Percentiles rank a stretch among this genome's conserved stretches.
Evolutionary conservation across 2,113 vertebrate genomes (phyloP).

Genomic region (Caranx ignobilis): DNA sequence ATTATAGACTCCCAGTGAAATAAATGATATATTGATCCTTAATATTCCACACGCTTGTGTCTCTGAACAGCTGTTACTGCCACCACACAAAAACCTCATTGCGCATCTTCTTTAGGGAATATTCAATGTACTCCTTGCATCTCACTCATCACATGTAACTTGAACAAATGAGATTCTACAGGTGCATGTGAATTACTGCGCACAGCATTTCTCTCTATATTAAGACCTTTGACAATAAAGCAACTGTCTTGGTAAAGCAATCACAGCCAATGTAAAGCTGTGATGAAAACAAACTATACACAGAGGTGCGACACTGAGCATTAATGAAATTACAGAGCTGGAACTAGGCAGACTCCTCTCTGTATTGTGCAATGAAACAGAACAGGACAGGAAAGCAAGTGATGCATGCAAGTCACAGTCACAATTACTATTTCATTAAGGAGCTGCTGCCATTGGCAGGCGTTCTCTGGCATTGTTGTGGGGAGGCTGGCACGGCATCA

Average conservation of each 20-base stretch:
- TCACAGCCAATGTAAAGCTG: constrained; percentile 58
- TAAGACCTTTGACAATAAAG: constrained; percentile 35
- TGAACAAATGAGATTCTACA: constrained; percentile 11
- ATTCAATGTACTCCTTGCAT: constrained; percentile 35
- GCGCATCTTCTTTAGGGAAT: constrained; percentile 51
- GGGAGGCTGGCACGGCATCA: constrained; percentile 64
- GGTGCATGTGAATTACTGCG: neutral
- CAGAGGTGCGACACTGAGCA: constrained; percentile 66
- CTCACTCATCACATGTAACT: neutral
- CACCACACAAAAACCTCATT: constrained; percentile 40
- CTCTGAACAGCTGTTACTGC: constrained; percentile 64
- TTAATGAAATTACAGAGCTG: constrained; percentile 70
- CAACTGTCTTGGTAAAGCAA: constrained; percentile 31
- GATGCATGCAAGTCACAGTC: constrained; percentile 77
- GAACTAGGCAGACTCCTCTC: constrained; percentile 65
- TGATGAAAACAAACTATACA: constrained; percentile 73
- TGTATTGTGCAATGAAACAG: constrained; percentile 68
- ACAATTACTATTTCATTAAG: constrained; percentile 84
- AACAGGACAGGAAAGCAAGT: constrained; percentile 68
- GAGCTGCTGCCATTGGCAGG: constrained; percentile 71
- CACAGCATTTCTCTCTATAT: constrained; percentile 21
- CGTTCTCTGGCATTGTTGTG: constrained; percentile 67
- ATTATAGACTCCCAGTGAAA: constrained; percentile 78
- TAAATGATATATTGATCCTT: constrained; percentile 82
- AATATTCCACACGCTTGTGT: constrained; percentile 68